Percentiles rank a stretch among this genome's conserved stretches.
Conservation (phyloP, 2,113 vertebrate genomes). For the Albula glossodonta region DNA sequence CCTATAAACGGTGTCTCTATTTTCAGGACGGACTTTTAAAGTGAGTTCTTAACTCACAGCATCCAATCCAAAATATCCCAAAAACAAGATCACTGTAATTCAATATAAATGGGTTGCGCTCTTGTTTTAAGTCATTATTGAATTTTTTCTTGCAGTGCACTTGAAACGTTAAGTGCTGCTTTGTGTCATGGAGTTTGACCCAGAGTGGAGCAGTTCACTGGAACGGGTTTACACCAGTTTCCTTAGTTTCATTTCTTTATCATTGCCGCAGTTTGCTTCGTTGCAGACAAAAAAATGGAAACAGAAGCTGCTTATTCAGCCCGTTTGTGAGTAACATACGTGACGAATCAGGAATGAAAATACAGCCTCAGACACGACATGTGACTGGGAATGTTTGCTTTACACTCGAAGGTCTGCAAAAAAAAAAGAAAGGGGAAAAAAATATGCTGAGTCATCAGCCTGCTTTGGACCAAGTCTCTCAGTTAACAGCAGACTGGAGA, state of each 20-base stretch:
- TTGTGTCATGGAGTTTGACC: neutral
- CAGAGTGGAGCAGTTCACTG: neutral
- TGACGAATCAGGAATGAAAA: slow-evolving; percentile 1
- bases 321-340: neutral
- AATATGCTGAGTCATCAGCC: slow-evolving; percentile 2
- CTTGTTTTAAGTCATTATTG: neutral
- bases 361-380: neutral
- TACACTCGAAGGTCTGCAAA: neutral
- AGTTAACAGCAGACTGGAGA: neutral
- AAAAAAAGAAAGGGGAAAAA: neutral
- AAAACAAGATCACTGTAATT: neutral
- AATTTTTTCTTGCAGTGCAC: neutral
- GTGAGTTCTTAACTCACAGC: neutral
- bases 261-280: neutral
- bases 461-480: neutral
- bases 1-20: neutral
- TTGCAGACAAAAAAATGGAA: neutral
- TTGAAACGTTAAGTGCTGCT: neutral
- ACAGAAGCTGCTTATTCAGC: neutral
- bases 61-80: neutral
- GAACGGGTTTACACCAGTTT: neutral
- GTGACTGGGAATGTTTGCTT: neutral
- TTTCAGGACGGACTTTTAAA: neutral
- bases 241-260: slow-evolving; percentile 12
- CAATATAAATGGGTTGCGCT: neutral